Evolutionary conservation across 2,113 vertebrate species (phyloP).

Genomic region (Mastomys coucha): DNA sequence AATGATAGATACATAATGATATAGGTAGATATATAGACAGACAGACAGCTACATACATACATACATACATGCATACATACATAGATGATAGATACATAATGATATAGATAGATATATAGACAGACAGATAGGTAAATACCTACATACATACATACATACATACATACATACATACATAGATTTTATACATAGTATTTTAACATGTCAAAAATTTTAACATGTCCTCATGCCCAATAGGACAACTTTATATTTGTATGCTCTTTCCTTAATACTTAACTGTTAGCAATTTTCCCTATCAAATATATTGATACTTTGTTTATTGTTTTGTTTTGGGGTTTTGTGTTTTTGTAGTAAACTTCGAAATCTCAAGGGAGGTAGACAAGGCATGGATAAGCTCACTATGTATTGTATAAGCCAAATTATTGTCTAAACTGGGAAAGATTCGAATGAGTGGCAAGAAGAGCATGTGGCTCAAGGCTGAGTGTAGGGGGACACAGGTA

Average conservation of each 20-base stretch:
- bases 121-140: no score
- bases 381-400: conserved; percentile 44
- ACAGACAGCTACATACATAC: no score
- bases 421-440: conserved; percentile 46
- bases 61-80: no score
- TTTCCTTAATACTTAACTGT: neutral
- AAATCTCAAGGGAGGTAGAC: conserved; percentile 56
- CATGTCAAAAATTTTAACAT: no score
- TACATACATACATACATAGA: no score
- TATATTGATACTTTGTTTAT: neutral
- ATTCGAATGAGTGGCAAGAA: conserved; percentile 57
- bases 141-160: no score
- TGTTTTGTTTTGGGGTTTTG: neutral
- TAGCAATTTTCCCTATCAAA: conserved; percentile 64
- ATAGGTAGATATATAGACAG: no score
- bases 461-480: neutral
- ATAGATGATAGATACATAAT: no score
- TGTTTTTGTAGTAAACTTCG: conserved; percentile 42
- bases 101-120: neutral
- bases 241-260: neutral
- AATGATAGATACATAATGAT: no score
- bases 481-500: neutral
- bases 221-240: no score
- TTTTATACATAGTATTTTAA: no score
- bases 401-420: neutral